These are phyloP conservation scores for Drosophila asahinai DNA, from an alignment of 1,140 invertebrate genomes.

Conservation along the genomic window DNA sequence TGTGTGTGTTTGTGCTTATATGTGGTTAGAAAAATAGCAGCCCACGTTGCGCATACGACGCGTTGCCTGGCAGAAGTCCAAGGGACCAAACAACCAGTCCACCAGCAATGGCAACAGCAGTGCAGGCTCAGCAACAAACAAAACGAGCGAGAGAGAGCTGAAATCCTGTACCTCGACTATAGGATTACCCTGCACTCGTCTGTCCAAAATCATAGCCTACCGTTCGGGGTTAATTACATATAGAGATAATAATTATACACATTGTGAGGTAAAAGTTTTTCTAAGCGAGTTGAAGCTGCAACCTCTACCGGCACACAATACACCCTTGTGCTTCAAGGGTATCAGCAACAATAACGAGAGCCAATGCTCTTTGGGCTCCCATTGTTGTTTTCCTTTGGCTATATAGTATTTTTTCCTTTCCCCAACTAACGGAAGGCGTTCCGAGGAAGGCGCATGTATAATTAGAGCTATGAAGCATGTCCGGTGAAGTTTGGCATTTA, in stretches of 20 bases:
- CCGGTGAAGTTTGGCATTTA: slow-evolving; percentile 83
- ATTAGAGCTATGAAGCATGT: slow-evolving; percentile 84
- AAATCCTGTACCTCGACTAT: background rate
- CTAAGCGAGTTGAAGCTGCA: background rate
- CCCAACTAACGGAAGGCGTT: slow-evolving; percentile 66
- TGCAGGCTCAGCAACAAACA: slow-evolving; percentile 25
- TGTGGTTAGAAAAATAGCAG: slow-evolving; percentile 51
- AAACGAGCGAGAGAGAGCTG: slow-evolving; percentile 1
- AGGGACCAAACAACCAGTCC: slow-evolving; percentile 34
- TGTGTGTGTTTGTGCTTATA: slow-evolving; percentile 28
- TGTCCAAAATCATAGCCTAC: too few relatives aligned
- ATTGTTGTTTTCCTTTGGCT: slow-evolving; percentile 45
- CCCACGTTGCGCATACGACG: slow-evolving; percentile 59
- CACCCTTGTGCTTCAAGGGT: background rate
- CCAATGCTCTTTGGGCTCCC: slow-evolving; percentile 21
- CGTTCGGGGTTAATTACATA: background rate
- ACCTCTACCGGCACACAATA: background rate
- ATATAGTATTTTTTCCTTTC: slow-evolving; percentile 37
- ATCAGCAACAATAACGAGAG: slow-evolving; percentile 31
- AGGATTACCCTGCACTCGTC: background rate
- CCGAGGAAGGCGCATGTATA: slow-evolving; percentile 80
- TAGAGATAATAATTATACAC: too few relatives aligned
- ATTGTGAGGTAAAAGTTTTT: background rate
- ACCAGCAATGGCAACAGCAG: slow-evolving; percentile 36
- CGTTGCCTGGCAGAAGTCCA: slow-evolving; percentile 59